These are phyloP conservation scores for Lepidurus couesii DNA, from an alignment of 1,140 invertebrate species.

Conservation along the genomic window DNA sequence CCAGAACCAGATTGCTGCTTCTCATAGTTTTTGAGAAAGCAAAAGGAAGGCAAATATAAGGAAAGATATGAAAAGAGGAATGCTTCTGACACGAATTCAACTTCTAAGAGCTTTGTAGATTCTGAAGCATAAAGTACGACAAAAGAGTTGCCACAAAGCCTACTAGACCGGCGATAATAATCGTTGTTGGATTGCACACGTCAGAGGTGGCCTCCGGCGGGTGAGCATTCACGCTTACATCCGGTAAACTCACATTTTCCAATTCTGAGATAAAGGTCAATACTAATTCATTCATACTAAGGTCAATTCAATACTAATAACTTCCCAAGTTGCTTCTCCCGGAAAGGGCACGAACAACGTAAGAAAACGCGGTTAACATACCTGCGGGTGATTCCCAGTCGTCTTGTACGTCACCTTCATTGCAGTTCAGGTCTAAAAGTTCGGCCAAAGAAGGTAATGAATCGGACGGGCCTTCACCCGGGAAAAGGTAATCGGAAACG, in stretches of 20 bases:
- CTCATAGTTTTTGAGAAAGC: background rate
- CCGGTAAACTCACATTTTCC: background rate
- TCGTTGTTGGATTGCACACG: constrained; percentile 3
- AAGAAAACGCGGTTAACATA: background rate
- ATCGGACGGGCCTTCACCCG: constrained; percentile 69
- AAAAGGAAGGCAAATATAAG: background rate
- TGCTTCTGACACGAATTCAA: constrained; percentile 4
- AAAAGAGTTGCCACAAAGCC: constrained; percentile 1
- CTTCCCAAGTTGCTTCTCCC: background rate
- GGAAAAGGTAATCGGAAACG: constrained; percentile 76
- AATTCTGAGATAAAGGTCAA: background rate
- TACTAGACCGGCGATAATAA: background rate
- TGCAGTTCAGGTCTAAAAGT: constrained; percentile 56
- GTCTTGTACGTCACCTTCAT: constrained; percentile 34
- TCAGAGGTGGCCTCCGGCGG: background rate
- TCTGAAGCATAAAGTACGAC: background rate
- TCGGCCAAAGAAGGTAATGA: constrained; percentile 65
- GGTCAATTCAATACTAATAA: background rate
- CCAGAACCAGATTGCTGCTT: background rate
- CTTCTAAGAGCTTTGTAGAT: background rate
- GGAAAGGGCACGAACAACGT: background rate
- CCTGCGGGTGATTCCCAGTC: constrained; percentile 2
- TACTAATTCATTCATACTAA: too few relatives aligned
- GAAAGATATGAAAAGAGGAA: background rate
- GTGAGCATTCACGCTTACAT: background rate